Percentiles rank a stretch among this genome's conserved stretches.
Conservation (phyloP, 2,888 invertebrate genomes). For the Heteromyza rotundicornis region DNA sequence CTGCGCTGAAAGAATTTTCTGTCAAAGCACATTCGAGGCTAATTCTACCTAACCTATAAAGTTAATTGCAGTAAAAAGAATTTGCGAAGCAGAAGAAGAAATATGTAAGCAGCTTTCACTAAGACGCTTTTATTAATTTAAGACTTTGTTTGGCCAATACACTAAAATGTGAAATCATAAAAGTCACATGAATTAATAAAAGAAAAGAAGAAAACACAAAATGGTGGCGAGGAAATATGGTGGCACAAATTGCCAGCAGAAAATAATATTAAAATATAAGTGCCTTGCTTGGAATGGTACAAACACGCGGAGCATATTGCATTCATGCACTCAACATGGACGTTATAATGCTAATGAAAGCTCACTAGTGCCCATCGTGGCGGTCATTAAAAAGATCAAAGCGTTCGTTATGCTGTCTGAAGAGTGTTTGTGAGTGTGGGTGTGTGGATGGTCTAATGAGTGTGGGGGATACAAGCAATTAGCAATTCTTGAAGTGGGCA, state of each 20-base stretch:
- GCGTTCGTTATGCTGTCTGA: too few species aligned
- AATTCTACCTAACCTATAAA: conserved; percentile 7
- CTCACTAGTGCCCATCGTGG: conserved; percentile 21
- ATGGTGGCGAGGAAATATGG: neutral
- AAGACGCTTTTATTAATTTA: neutral
- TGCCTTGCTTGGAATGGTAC: neutral
- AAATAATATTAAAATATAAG: too few species aligned
- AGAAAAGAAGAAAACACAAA: neutral
- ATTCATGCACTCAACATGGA: neutral
- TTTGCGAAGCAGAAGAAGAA: neutral
- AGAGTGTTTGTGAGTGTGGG: too few species aligned
- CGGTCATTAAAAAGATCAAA: conserved; percentile 30
- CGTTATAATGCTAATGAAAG: neutral
- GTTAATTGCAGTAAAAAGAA: neutral
- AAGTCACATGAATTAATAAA: neutral
- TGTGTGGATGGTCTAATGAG: too few species aligned
- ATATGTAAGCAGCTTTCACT: neutral
- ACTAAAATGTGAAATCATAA: neutral
- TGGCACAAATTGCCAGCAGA: neutral
- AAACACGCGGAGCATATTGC: neutral
- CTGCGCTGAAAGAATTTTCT: neutral
- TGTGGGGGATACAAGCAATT: too few species aligned
- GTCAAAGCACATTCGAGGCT: conserved; percentile 15
- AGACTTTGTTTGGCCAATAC: neutral
- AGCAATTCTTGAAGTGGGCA: too few species aligned